These are phyloP conservation scores for Drosophila insularis DNA, from an alignment of 1,140 invertebrate species.

Conservation along the genomic window DNA sequence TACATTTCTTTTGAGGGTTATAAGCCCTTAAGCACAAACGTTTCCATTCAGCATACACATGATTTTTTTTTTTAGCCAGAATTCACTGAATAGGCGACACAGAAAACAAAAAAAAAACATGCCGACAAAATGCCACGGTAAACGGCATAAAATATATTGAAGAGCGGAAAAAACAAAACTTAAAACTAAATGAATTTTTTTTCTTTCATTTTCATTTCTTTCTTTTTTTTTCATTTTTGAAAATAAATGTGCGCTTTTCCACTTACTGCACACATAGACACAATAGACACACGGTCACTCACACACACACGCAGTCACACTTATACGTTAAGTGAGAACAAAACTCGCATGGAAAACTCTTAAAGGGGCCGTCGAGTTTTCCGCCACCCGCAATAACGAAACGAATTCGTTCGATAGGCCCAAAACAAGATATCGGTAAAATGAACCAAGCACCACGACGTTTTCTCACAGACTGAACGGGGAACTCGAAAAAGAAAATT, in stretches of 20 bases:
- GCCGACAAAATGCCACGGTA: conserved; percentile 42
- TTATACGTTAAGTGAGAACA: conserved; percentile 8
- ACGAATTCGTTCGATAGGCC: conserved; percentile 55
- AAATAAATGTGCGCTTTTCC: conserved; percentile 51
- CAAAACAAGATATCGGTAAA: conserved; percentile 16
- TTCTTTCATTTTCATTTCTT: conserved; percentile 11
- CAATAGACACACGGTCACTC: conserved; percentile 17
- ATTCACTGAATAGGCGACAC: conserved; percentile 51
- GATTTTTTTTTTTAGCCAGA: conserved; percentile 56
- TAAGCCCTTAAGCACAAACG: conserved; percentile 48
- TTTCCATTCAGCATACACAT: conserved; percentile 53
- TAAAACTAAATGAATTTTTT: conserved; percentile 77
- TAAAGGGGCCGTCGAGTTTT: conserved; percentile 56
- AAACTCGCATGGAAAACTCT: conserved; percentile 43
- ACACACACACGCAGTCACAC: neutral
- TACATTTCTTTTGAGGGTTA: conserved; percentile 33
- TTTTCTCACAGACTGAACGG: conserved; percentile 74
- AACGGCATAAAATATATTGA: conserved; percentile 17
- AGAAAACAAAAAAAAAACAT: conserved; percentile 29
- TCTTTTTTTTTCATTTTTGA: conserved; percentile 19
- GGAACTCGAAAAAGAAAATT: conserved; percentile 69
- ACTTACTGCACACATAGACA: conserved; percentile 38
- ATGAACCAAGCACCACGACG: conserved; percentile 66
- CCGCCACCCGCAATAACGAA: conserved; percentile 62
- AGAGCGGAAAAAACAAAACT: conserved; percentile 56